Conservation (phyloP, 2,888 invertebrate genomes). For the Rhamnusium bicolor region DNA sequence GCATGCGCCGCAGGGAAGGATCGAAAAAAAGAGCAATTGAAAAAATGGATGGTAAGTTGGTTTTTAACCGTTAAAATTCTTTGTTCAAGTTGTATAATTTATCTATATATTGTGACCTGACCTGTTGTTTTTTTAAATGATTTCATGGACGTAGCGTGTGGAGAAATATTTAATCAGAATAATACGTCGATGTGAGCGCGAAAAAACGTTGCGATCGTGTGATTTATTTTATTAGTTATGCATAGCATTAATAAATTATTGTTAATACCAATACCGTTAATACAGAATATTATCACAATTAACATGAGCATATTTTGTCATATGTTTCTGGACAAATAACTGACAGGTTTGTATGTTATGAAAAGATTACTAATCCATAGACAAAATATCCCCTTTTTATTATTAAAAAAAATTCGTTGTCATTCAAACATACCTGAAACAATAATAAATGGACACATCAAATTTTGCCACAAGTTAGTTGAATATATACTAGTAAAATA, state of each 20-base stretch:
- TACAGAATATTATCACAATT: background rate
- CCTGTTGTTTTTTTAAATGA: background rate
- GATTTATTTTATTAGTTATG: background rate
- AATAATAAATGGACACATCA: too few species aligned
- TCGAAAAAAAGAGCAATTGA: slow-evolving; percentile 14
- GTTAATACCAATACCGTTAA: background rate
- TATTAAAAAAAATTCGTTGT: too few species aligned
- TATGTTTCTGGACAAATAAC: background rate
- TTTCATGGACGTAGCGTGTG: background rate
- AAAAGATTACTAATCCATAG: too few species aligned
- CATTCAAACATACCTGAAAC: too few species aligned
- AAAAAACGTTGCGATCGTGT: background rate
- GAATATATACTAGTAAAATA: too few species aligned
- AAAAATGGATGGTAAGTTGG: slow-evolving; percentile 20
- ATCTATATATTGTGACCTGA: background rate
- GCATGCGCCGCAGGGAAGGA: slow-evolving; percentile 16
- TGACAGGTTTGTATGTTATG: too few species aligned
- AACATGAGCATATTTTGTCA: background rate
- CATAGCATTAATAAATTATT: background rate
- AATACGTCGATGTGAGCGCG: background rate
- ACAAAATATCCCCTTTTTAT: too few species aligned
- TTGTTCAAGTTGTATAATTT: background rate
- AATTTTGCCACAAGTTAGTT: too few species aligned
- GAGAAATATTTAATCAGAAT: background rate
- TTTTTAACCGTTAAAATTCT: background rate